Base-by-base conservation (phyloP, 2,797 vertebrate genomes). In the Cuniculus paca region DNA sequence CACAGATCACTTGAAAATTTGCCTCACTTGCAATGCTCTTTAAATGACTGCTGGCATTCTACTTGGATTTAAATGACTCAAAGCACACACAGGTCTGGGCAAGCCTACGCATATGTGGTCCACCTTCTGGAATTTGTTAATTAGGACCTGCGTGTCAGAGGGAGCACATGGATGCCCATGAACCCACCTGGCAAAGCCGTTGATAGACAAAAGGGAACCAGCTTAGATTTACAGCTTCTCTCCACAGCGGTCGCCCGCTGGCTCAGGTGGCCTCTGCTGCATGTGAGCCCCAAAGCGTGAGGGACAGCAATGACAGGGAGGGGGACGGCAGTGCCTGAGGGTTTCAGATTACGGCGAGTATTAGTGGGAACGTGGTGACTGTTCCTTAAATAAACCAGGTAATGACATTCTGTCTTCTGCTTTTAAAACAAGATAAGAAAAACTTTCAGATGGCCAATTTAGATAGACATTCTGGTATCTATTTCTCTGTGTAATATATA, bases 311-410 rank as follows among this genome's bases (percentile, higher is more conserved):
- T 88, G 86, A 8, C 70, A 16, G 63, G 70, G 56, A 36, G 13
- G 72, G 31, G 19, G 5, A 36, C 13, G 7, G 3, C 63, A 11
- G 10, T 16, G 14, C 54, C 63, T 11, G 6, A 26, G 65, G 63
- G 75, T 79, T 74, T 92, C 50, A 86, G 91, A 86, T 94, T 85
- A 36, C 36, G 0, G 1, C 24, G 28, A n/a, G 26, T 42, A 50
- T 75, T 54, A 65, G 48, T 56, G 48, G 79, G n/a, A 50, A 50
- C 36, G 16, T 1, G 3, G 16, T 4, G 56, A 75, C 22, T 26
- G 10, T 77, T 91, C 79, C 83, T 89, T 92, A 92, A 96, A 96
- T 94, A 94, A 74, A 81, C 26, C n/a, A 56, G 52, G 34, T 65
- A 81, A 83, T 31, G 45, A 45, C n/a, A 78, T 20, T 9, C 20